Base-by-base conservation (phyloP, 2,888 invertebrate species). In the Meandrusa payeni region DNA sequence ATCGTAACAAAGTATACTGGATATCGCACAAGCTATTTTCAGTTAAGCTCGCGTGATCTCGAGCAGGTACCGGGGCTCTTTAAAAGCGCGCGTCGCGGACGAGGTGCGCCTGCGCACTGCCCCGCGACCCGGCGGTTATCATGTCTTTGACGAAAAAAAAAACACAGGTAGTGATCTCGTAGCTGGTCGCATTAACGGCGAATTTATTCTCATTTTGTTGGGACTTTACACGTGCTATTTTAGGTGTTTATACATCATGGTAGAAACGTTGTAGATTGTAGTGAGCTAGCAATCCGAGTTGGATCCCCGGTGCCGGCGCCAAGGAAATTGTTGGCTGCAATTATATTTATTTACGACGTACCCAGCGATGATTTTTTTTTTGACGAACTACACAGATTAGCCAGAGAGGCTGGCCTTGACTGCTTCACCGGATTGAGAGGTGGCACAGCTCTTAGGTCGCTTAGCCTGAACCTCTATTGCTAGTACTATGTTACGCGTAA, bases 101-200 rank as follows among this genome's bases (percentile, higher is more conserved):
- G 78, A 72, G 65, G 59, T 55, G 69, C 76, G 76, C 70, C 58
- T 61, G 64, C 73, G 67, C 71, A 83, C 85, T 83, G 78, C 61
- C 69, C 64, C 63, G 42, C 42, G 72, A 76, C 73, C 76, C 60
- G 62, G 52, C 57, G 46, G 60, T 61, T 65, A 64, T 69, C 74
- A 68, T 71, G 74, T 74, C 76, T 74, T 76, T 75, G 74, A 73
- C 72, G 74, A 72, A 80, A 77, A 75, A 76, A 76, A 60, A 55
- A 52, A 47, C 46, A 53, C 53, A 54, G 52, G 54, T 55, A 52
- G 52, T 53, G 55, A 53, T 55, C 52, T 43, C 43, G 50, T 45
- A 41, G 32, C 36, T 34, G 41, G 44, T 43, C 47, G 52, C 48
- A 48, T 47, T 55, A 59, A 54, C 56, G 51, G 55, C 54, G 46